Base-by-base conservation (phyloP, 2,113 vertebrate species). In the Microcebus lehilahytsara region DNA sequence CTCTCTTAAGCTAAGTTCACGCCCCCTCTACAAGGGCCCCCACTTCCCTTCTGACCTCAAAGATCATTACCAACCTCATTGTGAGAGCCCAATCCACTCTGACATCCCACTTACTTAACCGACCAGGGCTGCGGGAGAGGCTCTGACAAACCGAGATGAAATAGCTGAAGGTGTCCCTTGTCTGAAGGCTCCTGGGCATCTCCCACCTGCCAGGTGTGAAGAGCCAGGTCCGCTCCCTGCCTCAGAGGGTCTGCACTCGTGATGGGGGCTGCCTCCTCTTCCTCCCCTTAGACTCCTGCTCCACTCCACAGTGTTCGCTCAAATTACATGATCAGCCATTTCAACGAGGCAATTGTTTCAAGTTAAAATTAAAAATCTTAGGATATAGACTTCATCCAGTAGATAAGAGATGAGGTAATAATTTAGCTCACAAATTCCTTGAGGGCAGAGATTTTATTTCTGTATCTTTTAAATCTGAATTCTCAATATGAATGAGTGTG, bases 361-460 rank as follows among this genome's bases (percentile, higher is more conserved):
- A 85, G 79, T 67, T 23, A 19, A 93, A 95, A 87, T 84, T 78
- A 85, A 81, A 92, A 85, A 91, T 92, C 30, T 85, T 71, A 85
- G 87, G 49, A 85, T 71, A 74, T 53, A 95, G 85, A 67, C 80
- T 88, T 84, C 92, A 64, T 67, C 72, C 34, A 3, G 53, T 81
- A 95, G 71, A 71, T 80, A 89, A 97, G 78, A 30, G 79, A 93
- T 72, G 86, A 96, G 84, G 88, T 89, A 69, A 93, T 89, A 75
- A 17, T 84, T 80, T 79, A 86, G 72, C 78, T 95, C 83, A 78
- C 64, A 81, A 74, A 96, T 96, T 91, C 93, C 95, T 93, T 74
- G n/a, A 93, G 79, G 92, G 86, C 22, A 87, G 69, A 95, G 62
- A 80, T 84, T 95, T 96, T 85, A 96, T 93, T 93, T 93, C 62